These are phyloP conservation scores for Aphodius sticticus DNA, from an alignment of 2,888 invertebrate species.

Conservation along the genomic window DNA sequence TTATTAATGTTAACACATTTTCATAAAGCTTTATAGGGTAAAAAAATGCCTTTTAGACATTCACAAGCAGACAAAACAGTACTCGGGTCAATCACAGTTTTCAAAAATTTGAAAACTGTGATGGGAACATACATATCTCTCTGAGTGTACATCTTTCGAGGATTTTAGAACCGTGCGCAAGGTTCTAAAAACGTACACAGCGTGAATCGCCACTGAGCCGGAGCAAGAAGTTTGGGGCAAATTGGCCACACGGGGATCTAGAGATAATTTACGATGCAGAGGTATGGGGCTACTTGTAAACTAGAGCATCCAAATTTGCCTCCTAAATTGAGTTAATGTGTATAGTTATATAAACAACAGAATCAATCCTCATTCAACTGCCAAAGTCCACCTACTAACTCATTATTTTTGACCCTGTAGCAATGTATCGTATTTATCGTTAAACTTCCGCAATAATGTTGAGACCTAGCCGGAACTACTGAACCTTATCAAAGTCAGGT, in stretches of 20 bases:
- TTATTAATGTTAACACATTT: too few species aligned
- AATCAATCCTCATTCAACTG: neutral
- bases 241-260: neutral
- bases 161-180: neutral
- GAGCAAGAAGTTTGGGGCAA: neutral
- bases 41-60: too few species aligned
- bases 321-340: constrained; percentile 4
- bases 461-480: neutral
- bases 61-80: too few species aligned
- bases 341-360: neutral
- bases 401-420: neutral
- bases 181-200: neutral
- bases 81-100: too few species aligned
- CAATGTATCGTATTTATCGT: neutral
- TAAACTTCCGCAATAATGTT: neutral
- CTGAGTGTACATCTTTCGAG: neutral
- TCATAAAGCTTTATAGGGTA: too few species aligned
- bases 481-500: neutral
- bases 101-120: too few species aligned
- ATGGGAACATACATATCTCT: too few species aligned
- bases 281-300: neutral
- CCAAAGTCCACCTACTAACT: neutral
- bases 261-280: neutral
- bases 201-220: neutral
- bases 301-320: neutral